phyloP scores from a whole-genome alignment of 2,113 vertebrate species.

The Crypturellus undulatus region DNA sequence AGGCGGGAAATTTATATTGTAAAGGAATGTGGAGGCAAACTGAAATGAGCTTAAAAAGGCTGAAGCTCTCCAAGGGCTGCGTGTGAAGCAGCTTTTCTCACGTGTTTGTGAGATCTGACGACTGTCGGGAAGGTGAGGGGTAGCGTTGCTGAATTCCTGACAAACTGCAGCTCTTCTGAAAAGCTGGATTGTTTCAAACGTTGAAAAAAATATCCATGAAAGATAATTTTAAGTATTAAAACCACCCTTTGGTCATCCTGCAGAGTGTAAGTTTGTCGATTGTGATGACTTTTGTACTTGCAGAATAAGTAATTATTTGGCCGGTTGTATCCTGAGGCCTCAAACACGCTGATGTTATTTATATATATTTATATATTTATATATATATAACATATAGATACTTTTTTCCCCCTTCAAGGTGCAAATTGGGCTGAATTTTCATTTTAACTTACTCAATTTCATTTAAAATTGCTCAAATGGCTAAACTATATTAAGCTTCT shows the following conservation, averaged over 20 bases:
- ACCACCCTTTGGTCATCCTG: neutral
- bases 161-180: neutral
- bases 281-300: neutral
- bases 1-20: neutral
- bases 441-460: neutral
- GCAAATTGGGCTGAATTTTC: neutral
- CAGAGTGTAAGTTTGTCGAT: neutral
- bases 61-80: neutral
- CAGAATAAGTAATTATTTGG: neutral
- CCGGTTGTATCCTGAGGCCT: neutral
- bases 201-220: neutral
- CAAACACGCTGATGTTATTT: neutral
- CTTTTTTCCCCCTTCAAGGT: neutral
- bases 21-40: neutral
- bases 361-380: no score
- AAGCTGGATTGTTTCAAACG: neutral
- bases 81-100: neutral
- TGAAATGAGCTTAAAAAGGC: neutral
- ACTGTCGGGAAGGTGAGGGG: neutral
- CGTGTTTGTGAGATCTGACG: neutral
- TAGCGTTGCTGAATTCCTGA: neutral
- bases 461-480: neutral
- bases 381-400: no score
- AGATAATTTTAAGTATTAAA: neutral
- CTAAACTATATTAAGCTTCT: neutral